Conservation (phyloP, 2,797 vertebrate genomes). For the Acrocephalus scirpaceus region DNA sequence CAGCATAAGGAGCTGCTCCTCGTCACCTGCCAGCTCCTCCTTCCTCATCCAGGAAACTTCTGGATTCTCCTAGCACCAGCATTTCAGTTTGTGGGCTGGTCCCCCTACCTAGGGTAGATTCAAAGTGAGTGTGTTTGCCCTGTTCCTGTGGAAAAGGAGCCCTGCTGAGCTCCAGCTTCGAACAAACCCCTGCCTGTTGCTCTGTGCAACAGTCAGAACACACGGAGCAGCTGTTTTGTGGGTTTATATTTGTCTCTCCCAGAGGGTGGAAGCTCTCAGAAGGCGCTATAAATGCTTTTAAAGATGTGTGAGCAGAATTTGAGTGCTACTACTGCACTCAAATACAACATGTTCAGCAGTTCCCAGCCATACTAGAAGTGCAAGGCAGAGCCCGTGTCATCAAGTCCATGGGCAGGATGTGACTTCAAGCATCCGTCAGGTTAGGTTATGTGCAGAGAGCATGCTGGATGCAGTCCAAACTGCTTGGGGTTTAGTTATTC, state of each 20-base stretch:
- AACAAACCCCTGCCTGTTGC: neutral
- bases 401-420: accelerated
- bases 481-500: neutral
- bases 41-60: neutral
- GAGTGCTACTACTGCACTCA: neutral
- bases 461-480: accelerated
- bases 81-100: neutral
- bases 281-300: neutral
- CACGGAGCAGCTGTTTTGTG: neutral
- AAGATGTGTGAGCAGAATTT: neutral
- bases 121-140: neutral
- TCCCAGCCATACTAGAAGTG: neutral
- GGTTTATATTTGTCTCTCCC: neutral
- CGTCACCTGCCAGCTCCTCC: neutral
- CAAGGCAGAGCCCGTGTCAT: neutral
- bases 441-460: accelerated
- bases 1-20: neutral
- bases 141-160: neutral
- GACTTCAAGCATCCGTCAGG: neutral
- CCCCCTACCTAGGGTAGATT: neutral
- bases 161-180: neutral
- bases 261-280: neutral
- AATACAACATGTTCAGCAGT: neutral
- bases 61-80: neutral
- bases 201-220: neutral